Percentiles rank a stretch among this genome's conserved stretches.
phyloP scores from a whole-genome alignment of 2,797 vertebrate genomes.

The Agapornis canus region DNA sequence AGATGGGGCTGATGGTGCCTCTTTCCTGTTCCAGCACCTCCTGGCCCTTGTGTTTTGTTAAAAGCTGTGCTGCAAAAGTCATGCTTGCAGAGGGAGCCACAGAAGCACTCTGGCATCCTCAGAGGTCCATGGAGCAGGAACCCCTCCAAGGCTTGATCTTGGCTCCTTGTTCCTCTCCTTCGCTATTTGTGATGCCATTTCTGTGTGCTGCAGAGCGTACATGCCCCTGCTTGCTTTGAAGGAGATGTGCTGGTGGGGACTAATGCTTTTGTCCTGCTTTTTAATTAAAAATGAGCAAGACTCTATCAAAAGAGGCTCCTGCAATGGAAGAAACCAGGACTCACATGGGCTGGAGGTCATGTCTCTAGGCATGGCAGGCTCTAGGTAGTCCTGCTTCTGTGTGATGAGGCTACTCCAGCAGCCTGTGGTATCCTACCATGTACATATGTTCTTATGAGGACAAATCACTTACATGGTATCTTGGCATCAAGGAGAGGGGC shows the following conservation, averaged over 20 bases:
- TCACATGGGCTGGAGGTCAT: background rate
- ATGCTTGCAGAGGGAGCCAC: background rate
- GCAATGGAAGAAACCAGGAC: background rate
- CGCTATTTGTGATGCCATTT: background rate
- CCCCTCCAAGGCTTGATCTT: background rate
- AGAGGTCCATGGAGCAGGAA: accelerated
- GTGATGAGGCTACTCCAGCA: background rate
- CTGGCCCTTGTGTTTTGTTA: background rate
- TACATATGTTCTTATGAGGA: background rate
- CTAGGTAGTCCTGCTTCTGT: background rate
- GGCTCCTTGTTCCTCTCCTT: background rate
- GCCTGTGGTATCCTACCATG: accelerated
- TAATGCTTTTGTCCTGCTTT: background rate
- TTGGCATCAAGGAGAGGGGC: background rate
- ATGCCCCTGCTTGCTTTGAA: background rate
- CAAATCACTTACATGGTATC: background rate
- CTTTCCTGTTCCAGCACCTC: background rate
- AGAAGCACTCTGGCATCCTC: background rate
- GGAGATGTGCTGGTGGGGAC: background rate
- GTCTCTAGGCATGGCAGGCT: background rate
- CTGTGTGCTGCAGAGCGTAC: background rate
- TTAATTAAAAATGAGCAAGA: background rate
- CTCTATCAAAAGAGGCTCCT: background rate
- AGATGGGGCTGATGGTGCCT: slow-evolving; percentile 2
- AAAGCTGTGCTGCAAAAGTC: background rate